A percentile compares a stretch with the other conserved stretches of the same genome.
Evolutionary conservation across 2,888 invertebrate species (phyloP).

Genomic region (Geotrupes spiniger): DNA sequence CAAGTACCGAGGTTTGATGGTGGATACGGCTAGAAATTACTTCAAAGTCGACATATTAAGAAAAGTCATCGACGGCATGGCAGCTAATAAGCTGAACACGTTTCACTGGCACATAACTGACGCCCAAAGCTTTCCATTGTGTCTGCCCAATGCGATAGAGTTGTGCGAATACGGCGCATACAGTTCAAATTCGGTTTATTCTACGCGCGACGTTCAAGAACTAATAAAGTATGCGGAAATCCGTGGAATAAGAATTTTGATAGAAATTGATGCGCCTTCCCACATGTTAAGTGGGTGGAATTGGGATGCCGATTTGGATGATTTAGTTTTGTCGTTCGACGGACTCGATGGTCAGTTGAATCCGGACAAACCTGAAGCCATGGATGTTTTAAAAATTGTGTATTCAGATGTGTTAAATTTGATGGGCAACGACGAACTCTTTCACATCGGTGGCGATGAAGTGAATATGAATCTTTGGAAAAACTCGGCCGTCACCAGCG

Average conservation of each 20-base stretch:
- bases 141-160: slow-evolving; percentile 67
- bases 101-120: slow-evolving; percentile 89
- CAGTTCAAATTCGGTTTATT: slow-evolving; percentile 66
- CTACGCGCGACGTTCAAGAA: slow-evolving; percentile 64
- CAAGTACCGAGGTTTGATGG: slow-evolving; percentile 75
- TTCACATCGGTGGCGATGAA: slow-evolving; percentile 77
- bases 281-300: slow-evolving; percentile 73
- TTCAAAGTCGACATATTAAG: slow-evolving; percentile 68
- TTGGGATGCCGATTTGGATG: slow-evolving; percentile 59
- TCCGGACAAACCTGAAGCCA: slow-evolving; percentile 71
- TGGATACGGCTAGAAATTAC: slow-evolving; percentile 88
- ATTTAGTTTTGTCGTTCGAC: slow-evolving; percentile 72
- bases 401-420: slow-evolving; percentile 70
- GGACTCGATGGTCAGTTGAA: slow-evolving; percentile 77
- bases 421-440: slow-evolving; percentile 71
- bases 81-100: slow-evolving; percentile 76
- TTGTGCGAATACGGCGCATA: slow-evolving; percentile 80
- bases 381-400: slow-evolving; percentile 65
- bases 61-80: slow-evolving; percentile 56
- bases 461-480: slow-evolving; percentile 73
- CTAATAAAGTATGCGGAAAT: slow-evolving; percentile 70
- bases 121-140: slow-evolving; percentile 86
- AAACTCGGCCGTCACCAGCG: slow-evolving; percentile 42
- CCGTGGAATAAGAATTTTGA: slow-evolving; percentile 77
- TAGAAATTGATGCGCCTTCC: slow-evolving; percentile 87